Percentiles rank a stretch among this genome's conserved stretches.
phyloP scores from a whole-genome alignment of 2,888 invertebrate genomes.

The Hydriomena furcata region DNA sequence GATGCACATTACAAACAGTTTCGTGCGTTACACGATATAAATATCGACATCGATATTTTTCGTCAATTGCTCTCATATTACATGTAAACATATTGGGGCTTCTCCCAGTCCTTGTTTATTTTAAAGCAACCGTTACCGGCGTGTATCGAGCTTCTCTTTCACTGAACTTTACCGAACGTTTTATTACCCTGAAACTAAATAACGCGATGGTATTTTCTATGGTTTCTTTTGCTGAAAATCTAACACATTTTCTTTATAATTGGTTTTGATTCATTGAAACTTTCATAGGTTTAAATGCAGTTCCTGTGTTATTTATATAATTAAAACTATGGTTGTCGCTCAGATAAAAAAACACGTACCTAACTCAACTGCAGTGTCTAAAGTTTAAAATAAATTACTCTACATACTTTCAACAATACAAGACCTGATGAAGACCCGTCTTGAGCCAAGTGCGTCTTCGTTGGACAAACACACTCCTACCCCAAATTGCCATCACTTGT shows the following conservation, averaged over 20 bases:
- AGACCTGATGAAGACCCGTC: conserved; percentile 14
- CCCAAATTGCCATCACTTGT: conserved; percentile 67
- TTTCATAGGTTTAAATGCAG: too few relatives aligned
- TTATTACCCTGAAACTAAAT: conserved; percentile 18
- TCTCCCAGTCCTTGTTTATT: conserved; percentile 35
- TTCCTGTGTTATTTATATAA: too few relatives aligned
- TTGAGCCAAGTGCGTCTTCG: conserved; percentile 34
- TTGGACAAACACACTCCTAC: conserved; percentile 60
- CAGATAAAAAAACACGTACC: too few relatives aligned
- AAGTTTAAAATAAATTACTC: too few relatives aligned
- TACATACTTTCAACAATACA: too few relatives aligned
- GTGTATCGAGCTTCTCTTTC: conserved; percentile 38
- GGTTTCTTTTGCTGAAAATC: conserved; percentile 9
- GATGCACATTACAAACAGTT: conserved; percentile 40
- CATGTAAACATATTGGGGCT: conserved; percentile 43
- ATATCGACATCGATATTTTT: conserved; percentile 49
- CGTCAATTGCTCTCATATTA: conserved; percentile 44
- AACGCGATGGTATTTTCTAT: conserved; percentile 2
- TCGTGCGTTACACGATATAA: conserved; percentile 46
- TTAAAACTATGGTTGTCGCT: too few relatives aligned
- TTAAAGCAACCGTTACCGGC: conserved; percentile 20
- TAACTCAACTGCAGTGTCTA: too few relatives aligned
- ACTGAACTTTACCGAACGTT: conserved; percentile 34
- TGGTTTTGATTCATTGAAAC: too few relatives aligned
- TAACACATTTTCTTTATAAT: too few relatives aligned